phyloP scores from a whole-genome alignment of 2,888 invertebrate species.

The Napeogenes sylphis region DNA sequence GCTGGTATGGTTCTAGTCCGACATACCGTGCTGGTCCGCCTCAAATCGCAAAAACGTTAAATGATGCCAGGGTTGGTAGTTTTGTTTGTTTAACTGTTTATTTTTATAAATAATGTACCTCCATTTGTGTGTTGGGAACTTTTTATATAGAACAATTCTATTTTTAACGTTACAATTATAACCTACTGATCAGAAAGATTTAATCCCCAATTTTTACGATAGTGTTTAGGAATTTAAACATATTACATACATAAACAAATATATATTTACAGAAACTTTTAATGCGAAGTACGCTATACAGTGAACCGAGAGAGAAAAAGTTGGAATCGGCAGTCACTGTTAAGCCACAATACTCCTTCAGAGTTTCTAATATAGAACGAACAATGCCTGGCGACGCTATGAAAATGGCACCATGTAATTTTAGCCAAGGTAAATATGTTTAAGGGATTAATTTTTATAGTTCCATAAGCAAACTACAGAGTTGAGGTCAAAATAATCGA shows the following conservation, averaged over 20 bases:
- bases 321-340: constrained; percentile 46
- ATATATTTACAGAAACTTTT: constrained; percentile 38
- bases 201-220: too few relatives aligned
- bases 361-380: constrained; percentile 29
- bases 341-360: constrained; percentile 42
- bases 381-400: constrained; percentile 28
- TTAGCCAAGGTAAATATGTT: constrained; percentile 37
- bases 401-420: constrained; percentile 37
- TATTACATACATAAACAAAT: background rate
- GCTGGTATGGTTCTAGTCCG: constrained; percentile 39
- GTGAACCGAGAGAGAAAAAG: constrained; percentile 42
- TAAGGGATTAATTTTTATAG: too few relatives aligned
- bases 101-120: background rate
- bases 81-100: constrained; percentile 5
- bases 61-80: constrained; percentile 54
- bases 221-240: too few relatives aligned
- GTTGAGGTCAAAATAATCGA: too few relatives aligned
- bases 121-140: too few relatives aligned
- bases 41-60: constrained; percentile 53
- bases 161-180: too few relatives aligned
- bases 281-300: constrained; percentile 47
- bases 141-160: too few relatives aligned
- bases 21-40: constrained; percentile 52
- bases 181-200: too few relatives aligned
- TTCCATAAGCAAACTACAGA: too few relatives aligned